These are phyloP conservation scores for Sarcophaga bullata DNA, from an alignment of 1,140 invertebrate species.

Conservation along the genomic window DNA sequence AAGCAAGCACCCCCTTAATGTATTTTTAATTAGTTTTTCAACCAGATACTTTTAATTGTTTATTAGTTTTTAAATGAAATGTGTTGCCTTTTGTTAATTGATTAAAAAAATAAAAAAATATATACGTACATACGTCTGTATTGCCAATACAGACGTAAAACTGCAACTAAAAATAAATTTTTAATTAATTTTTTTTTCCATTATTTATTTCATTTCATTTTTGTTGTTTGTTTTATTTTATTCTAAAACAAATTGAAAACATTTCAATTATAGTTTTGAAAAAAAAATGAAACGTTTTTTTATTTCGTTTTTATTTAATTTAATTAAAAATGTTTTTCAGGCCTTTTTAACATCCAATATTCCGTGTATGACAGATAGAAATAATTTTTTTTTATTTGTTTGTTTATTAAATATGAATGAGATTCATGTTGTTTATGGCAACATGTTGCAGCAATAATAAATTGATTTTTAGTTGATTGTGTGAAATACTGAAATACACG, in stretches of 20 bases:
- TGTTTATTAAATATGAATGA: too few relatives aligned
- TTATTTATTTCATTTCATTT: neutral
- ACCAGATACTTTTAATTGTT: neutral
- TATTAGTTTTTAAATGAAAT: neutral
- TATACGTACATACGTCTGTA: too few relatives aligned
- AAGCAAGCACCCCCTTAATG: neutral
- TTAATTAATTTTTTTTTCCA: neutral
- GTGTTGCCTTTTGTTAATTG: neutral
- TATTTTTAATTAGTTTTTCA: neutral
- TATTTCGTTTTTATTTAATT: too few relatives aligned
- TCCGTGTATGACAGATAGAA: too few relatives aligned
- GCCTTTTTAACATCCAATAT: too few relatives aligned
- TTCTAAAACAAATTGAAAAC: slow-evolving; percentile 16
- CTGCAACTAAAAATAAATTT: neutral
- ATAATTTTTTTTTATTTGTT: too few relatives aligned
- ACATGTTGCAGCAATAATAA: too few relatives aligned
- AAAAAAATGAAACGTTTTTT: neutral
- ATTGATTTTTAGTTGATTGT: too few relatives aligned
- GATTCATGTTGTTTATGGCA: too few relatives aligned
- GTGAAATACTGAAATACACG: too few relatives aligned
- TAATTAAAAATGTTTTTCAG: too few relatives aligned
- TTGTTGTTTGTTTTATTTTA: neutral
- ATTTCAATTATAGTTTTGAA: slow-evolving; percentile 17
- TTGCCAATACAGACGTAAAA: neutral
- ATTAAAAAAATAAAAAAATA: too few relatives aligned